phyloP scores from a whole-genome alignment of 2,113 vertebrate genomes.

The Colinus virginianus region DNA sequence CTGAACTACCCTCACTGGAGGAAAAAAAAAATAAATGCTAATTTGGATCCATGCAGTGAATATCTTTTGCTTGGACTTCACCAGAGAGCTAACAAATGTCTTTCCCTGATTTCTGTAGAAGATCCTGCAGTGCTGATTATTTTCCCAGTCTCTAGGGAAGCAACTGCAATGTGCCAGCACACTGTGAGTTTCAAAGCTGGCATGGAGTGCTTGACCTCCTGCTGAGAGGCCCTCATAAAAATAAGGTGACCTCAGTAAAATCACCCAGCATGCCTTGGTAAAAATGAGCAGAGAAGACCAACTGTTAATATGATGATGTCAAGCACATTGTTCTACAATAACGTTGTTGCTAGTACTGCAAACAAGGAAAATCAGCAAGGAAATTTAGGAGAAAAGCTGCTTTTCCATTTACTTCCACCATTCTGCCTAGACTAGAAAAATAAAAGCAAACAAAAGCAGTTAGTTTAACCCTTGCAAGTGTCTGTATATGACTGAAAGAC shows the following conservation, averaged over 20 bases:
- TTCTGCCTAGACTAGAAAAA: background rate
- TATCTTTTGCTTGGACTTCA: background rate
- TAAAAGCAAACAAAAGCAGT: rapidly evolving
- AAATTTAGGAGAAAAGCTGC: background rate
- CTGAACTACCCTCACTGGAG: background rate
- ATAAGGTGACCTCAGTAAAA: background rate
- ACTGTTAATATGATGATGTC: background rate
- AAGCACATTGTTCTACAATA: background rate
- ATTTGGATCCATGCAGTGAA: background rate
- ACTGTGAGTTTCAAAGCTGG: background rate
- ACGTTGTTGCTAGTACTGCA: background rate
- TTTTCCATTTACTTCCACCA: background rate
- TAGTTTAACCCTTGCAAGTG: background rate
- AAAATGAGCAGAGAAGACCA: background rate
- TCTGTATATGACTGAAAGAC: background rate
- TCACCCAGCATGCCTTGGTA: background rate
- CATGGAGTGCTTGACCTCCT: background rate
- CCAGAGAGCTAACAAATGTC: background rate
- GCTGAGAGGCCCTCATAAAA: background rate
- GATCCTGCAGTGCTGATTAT: background rate
- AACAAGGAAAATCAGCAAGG: background rate
- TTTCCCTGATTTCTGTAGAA: background rate
- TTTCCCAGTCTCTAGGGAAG: background rate
- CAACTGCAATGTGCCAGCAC: background rate
- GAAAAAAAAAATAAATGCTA: background rate